phyloP scores from a whole-genome alignment of 2,797 vertebrate genomes.

The Dermochelys coriacea region DNA sequence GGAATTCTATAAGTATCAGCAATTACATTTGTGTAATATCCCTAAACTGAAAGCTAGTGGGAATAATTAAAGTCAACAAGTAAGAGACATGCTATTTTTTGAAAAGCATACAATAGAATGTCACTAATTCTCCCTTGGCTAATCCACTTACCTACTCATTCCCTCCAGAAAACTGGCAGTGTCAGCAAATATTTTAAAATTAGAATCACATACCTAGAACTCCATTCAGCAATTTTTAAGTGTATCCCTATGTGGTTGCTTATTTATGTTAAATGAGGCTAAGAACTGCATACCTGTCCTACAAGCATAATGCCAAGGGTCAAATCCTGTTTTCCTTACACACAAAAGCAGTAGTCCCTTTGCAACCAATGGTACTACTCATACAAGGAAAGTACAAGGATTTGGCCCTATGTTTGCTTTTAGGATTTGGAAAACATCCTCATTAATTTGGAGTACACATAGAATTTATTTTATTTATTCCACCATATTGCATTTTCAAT shows the following conservation, averaged over 20 bases:
- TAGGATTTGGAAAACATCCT: neutral
- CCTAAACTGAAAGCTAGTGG: neutral
- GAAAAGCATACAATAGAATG: rapidly evolving
- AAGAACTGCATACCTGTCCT: neutral
- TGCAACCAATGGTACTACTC: neutral
- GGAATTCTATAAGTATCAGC: rapidly evolving
- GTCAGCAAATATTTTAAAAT: neutral
- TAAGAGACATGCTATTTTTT: rapidly evolving
- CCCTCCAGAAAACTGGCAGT: neutral
- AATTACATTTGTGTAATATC: neutral
- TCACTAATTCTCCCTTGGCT: neutral
- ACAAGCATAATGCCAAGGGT: too few relatives aligned
- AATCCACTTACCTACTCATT: neutral
- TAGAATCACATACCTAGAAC: neutral
- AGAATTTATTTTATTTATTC: neutral
- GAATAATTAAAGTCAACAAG: neutral
- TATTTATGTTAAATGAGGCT: neutral
- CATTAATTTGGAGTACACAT: neutral
- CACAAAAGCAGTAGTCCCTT: neutral
- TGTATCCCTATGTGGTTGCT: neutral
- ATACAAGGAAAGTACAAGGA: rapidly evolving
- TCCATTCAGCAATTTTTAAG: neutral
- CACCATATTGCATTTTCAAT: neutral
- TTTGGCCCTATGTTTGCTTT: neutral
- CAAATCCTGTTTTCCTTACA: neutral